Conservation (phyloP, 2,113 vertebrate species). For the Centropristis striata region DNA sequence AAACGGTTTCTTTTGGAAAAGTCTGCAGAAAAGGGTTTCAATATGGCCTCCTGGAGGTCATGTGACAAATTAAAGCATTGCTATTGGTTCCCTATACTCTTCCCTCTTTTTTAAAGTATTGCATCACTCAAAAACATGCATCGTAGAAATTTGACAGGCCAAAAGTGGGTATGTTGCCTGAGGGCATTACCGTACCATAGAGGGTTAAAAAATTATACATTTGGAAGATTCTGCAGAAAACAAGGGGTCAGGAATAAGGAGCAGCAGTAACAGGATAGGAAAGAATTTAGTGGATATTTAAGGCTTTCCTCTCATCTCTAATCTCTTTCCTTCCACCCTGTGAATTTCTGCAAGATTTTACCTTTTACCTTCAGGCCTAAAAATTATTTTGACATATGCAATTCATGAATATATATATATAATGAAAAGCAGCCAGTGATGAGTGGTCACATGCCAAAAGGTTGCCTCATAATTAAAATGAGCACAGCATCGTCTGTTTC, state of each 20-base stretch:
- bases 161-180: too few relatives aligned
- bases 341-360: background rate
- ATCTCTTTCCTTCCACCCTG: background rate
- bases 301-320: background rate
- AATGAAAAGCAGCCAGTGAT: background rate
- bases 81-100: too few relatives aligned
- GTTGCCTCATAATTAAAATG: background rate
- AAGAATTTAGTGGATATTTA: background rate
- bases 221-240: background rate
- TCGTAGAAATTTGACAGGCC: too few relatives aligned
- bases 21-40: too few relatives aligned
- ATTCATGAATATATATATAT: background rate
- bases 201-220: background rate
- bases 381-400: background rate
- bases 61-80: too few relatives aligned
- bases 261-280: background rate
- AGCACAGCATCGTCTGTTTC: background rate
- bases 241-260: background rate
- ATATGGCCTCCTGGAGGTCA: too few relatives aligned
- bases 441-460: background rate
- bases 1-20: too few relatives aligned
- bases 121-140: too few relatives aligned
- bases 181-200: too few relatives aligned
- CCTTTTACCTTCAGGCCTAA: background rate
- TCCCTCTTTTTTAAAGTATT: too few relatives aligned